Percentiles rank a stretch among this genome's conserved stretches.
These are phyloP conservation scores for Drosophila biarmipes DNA, from an alignment of 1,140 invertebrate genomes.

Conservation along the genomic window DNA sequence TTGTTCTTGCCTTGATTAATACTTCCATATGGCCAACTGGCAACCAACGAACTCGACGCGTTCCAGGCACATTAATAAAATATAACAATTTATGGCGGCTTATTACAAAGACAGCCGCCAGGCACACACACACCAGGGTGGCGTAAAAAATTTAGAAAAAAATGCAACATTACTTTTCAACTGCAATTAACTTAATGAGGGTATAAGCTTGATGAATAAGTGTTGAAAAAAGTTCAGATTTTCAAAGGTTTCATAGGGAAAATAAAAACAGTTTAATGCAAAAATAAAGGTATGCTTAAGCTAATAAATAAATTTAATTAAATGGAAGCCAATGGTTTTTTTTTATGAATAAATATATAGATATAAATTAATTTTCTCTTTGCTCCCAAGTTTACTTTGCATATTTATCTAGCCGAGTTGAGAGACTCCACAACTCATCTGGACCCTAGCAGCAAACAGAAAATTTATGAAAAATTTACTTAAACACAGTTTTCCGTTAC, in stretches of 20 bases:
- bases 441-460: conserved; percentile 23
- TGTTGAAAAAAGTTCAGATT: background rate
- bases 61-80: conserved; percentile 79
- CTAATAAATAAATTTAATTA: background rate
- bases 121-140: conserved; percentile 52
- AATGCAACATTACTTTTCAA: background rate
- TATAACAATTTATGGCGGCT: conserved; percentile 79
- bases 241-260: background rate
- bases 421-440: conserved; percentile 32
- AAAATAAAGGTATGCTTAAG: too few species aligned
- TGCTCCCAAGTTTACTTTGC: conserved; percentile 7
- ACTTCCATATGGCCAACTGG: conserved; percentile 73
- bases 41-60: conserved; percentile 54
- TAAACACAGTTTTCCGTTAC: conserved; percentile 81
- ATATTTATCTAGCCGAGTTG: conserved; percentile 12
- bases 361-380: background rate
- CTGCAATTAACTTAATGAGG: conserved; percentile 17
- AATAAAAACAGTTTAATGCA: too few species aligned
- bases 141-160: conserved; percentile 12
- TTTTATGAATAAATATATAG: background rate
- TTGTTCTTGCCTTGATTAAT: conserved; percentile 69
- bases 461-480: conserved; percentile 77
- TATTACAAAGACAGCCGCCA: conserved; percentile 59
- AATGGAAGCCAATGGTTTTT: background rate
- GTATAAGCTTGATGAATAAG: background rate